Evolutionary conservation across 2,888 invertebrate genomes (phyloP), one percentile per base, ranked within the genome.

Genomic region (Cryptus viduatorius): DNA sequence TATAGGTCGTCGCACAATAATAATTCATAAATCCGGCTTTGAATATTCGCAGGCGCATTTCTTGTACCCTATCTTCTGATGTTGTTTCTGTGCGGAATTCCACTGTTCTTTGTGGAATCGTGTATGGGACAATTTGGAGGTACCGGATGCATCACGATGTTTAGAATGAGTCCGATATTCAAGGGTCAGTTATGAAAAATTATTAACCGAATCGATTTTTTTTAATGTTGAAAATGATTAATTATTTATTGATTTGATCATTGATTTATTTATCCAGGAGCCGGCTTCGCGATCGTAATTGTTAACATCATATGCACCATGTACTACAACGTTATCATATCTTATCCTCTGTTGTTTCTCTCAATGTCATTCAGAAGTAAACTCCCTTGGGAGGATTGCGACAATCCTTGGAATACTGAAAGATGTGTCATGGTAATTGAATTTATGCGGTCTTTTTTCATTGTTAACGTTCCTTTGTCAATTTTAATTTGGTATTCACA

Each of bases 61-160:
- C 94, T 98, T 61, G 96, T 98, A 44, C 98, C 98, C 3, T 98
- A 98, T 93, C 94, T 97, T 65, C 92, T 98, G 83, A 98, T 98
- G 93, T 94, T 98, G 68, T 93, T 97, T 56, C 94, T 97, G 75
- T 98, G 97, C 89, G 98, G 98, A 3, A 96, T 98, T 81, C 98
- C 98, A 0, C 94, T 98, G 85, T 98, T 98, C 91, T 97, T 98
- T 91, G 95, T 98, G 95, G 98, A 98, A 94, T 96, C 97, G 0
- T 95, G 97, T 0, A 95, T 98, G 89, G 98, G 98, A 19, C 98
- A 98, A 92, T 97, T 98, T 94, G 95, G 97, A 42, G 96, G 97
- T 89, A 96, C 96, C 50, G 97, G 98, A 87, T 97, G 97, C 88
- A 96, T 98, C 86, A 96, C 97, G 24, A 95, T 98, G 86, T 98